These are phyloP conservation scores for Noctilio leporinus DNA, from an alignment of 2,113 vertebrate species.

Conservation along the genomic window DNA sequence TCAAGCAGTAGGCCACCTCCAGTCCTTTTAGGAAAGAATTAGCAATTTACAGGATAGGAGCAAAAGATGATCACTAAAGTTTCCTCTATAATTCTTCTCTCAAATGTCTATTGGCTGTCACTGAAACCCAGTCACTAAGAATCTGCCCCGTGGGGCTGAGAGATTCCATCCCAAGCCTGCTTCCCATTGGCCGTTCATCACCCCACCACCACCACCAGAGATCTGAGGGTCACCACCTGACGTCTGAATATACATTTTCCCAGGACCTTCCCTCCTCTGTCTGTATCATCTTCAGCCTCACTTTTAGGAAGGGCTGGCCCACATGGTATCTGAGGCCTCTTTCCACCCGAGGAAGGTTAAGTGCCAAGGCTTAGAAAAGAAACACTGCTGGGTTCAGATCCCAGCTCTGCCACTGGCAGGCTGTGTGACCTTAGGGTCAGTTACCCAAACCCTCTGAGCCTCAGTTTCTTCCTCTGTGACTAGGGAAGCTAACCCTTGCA, in stretches of 20 bases:
- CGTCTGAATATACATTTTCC: neutral
- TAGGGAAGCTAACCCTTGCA: neutral
- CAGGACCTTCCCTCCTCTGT: neutral
- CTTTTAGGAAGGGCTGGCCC: neutral
- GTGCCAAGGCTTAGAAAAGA: neutral
- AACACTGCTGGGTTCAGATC: neutral
- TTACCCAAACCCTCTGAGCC: neutral
- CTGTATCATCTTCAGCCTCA: neutral
- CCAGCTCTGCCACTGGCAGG: neutral
- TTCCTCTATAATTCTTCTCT: neutral
- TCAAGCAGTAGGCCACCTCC: neutral
- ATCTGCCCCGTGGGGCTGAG: neutral
- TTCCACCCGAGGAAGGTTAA: neutral
- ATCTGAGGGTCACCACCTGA: neutral
- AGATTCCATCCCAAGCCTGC: neutral
- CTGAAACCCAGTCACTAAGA: neutral
- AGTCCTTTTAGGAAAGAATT: neutral
- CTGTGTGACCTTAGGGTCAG: neutral
- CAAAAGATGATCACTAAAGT: neutral
- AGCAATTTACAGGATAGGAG: neutral
- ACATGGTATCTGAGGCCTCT: neutral
- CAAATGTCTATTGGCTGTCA: neutral
- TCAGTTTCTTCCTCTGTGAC: neutral
- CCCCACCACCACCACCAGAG: neutral
- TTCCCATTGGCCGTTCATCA: too few relatives aligned